Evolutionary conservation across 2,888 invertebrate genomes (phyloP).

Genomic region (Vesta saturnalis): DNA sequence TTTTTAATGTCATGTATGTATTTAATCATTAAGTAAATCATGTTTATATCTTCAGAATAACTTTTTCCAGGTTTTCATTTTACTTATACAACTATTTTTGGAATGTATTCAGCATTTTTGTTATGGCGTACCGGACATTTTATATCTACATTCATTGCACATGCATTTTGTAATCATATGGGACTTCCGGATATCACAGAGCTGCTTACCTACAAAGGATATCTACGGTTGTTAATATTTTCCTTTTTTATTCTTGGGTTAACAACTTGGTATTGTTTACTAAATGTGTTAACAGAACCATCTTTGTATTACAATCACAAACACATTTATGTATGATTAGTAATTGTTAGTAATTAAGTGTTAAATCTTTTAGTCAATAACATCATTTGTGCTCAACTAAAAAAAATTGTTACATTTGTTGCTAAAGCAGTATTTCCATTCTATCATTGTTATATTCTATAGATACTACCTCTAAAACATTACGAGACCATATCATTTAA

Average conservation of each 20-base stretch:
- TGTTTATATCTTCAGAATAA: neutral
- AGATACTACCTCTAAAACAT: too few species aligned
- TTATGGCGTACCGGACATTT: constrained; percentile 93
- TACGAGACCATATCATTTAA: too few species aligned
- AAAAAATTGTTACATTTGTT: neutral
- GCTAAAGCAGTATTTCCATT: neutral
- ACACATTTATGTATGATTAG: neutral
- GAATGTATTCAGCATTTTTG: constrained; percentile 92
- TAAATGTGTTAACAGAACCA: constrained; percentile 80
- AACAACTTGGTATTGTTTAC: constrained; percentile 77
- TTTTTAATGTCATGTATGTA: constrained; percentile 77
- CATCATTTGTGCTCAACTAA: neutral
- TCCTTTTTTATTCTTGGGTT: constrained; percentile 80
- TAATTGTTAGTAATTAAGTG: too few species aligned
- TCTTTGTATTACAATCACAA: constrained; percentile 54
- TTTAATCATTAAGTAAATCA: neutral
- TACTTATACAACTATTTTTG: constrained; percentile 91
- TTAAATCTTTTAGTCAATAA: neutral
- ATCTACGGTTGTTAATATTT: constrained; percentile 71
- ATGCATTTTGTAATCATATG: constrained; percentile 97
- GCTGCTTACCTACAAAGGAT: constrained; percentile 67
- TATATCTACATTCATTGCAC: constrained; percentile 86
- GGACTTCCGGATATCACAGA: constrained; percentile 91
- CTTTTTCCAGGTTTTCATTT: constrained; percentile 81
- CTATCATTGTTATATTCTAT: neutral